Evolutionary conservation across 2,888 invertebrate species (phyloP).

Genomic region (Agriopis aurantiaria): DNA sequence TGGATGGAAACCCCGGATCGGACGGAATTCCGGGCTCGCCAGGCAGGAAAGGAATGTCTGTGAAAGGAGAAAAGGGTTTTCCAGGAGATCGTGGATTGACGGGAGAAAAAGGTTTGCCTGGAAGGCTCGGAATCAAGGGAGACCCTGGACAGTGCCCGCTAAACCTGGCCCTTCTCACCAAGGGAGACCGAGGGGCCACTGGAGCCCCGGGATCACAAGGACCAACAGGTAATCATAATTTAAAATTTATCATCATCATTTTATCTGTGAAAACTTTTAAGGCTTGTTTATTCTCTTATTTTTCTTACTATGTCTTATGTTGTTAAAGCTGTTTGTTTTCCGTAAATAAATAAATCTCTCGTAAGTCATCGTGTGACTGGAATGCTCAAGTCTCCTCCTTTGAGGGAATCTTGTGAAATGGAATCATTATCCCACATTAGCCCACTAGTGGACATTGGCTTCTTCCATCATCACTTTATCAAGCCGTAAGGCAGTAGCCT

Average conservation of each 20-base stretch:
- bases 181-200: conserved; percentile 87
- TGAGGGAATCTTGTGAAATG: not conserved
- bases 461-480: too few species aligned
- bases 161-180: conserved; percentile 75
- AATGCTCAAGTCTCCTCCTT: not conserved
- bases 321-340: too few species aligned
- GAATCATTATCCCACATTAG: too few species aligned
- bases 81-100: conserved; percentile 87
- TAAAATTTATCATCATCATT: not conserved
- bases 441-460: too few species aligned
- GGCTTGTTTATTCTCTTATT: too few species aligned
- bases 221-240: conserved; percentile 64
- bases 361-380: not conserved
- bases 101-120: conserved; percentile 89
- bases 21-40: conserved; percentile 90
- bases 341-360: too few species aligned
- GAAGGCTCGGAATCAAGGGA: conserved; percentile 87
- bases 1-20: conserved; percentile 90
- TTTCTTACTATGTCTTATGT: too few species aligned
- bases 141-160: conserved; percentile 88
- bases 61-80: conserved; percentile 91
- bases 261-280: too few species aligned
- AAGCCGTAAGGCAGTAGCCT: too few species aligned
- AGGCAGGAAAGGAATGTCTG: conserved; percentile 90
- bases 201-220: conserved; percentile 90